Conservation (phyloP, 2,888 invertebrate genomes). For the Agonopterix alstromeriana region DNA sequence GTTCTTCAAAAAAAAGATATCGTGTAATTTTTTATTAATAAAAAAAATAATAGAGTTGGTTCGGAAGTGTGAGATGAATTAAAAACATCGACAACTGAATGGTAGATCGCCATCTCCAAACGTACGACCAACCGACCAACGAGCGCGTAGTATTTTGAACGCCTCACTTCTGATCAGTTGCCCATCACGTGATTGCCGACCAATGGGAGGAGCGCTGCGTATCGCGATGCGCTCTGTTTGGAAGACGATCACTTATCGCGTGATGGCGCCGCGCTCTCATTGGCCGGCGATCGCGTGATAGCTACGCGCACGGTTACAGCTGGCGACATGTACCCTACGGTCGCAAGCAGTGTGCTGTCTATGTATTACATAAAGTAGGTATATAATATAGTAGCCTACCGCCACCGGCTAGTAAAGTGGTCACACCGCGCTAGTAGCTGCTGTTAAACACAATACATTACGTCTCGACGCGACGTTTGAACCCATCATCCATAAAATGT, state of each 20-base stretch:
- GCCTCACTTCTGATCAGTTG: no score
- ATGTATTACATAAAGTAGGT: constrained; percentile 14
- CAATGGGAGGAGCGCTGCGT: background rate
- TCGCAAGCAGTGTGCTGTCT: constrained; percentile 22
- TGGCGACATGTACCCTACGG: constrained; percentile 15
- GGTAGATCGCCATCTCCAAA: constrained; percentile 20
- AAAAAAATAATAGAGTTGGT: constrained; percentile 32
- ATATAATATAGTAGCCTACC: constrained; percentile 27
- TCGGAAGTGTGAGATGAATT: constrained; percentile 49
- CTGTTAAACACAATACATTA: background rate
- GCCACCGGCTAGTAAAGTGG: constrained; percentile 31
- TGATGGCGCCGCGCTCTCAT: constrained; percentile 2
- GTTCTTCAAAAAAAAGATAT: constrained; percentile 18
- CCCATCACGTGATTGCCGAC: background rate
- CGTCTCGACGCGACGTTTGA: background rate
- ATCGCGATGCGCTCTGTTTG: background rate
- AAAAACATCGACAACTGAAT: constrained; percentile 48
- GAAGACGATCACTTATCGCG: background rate
- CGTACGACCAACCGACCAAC: background rate
- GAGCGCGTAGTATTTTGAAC: background rate
- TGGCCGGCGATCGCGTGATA: constrained; percentile 3
- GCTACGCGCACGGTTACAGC: constrained; percentile 9
- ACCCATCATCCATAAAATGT: no score
- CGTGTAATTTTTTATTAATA: constrained; percentile 29
- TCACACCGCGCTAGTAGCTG: constrained; percentile 28